Evolutionary conservation across 2,888 invertebrate genomes (phyloP), one percentile per base, ranked within the genome.

Genomic region (Campoletis raptor): DNA sequence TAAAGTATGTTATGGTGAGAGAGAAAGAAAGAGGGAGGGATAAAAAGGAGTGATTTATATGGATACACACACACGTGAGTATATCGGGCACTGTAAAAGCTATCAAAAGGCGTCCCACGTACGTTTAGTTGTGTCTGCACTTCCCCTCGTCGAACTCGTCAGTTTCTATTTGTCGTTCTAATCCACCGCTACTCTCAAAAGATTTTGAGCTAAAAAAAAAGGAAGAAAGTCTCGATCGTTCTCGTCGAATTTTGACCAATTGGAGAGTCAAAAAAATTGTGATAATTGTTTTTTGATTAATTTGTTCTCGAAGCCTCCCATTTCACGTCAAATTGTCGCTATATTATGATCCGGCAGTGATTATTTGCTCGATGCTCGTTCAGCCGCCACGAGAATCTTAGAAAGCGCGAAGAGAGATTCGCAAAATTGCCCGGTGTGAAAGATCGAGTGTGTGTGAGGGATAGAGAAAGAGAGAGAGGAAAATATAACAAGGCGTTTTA

Each of bases 371-470:
- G 86, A 87, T 84, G 80, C 81, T 87, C 84, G 82, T 84, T 87
- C 84, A 79, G 74, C 81, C 84, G 84, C 81, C 84, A 82, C 70
- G 76, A 79, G 81, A 76, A 82, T 87, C 84, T 84, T 87, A 87
- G 86, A 87, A 87, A 87, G 86, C 86, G 86, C 86, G 81, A 86
- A 86, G 78, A 82, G 84, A 69, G 80, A 82, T 82, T 82, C 82
- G 82, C 82, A 48, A 81, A 81, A 76, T 82, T 69, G 45, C 67
- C 69, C 76, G 74, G 54, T 74, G 45, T 42, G 67, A 45, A 67
- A 81, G 81, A 81, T 70, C 73, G 36, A 67, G 70, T 70, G 85
- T 70, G 74, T 69, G 67, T 40, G 61, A 64, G 81, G 52, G 52
- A 45, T 24, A 76, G 45, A 76, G 52, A 73, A 24, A 37, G 36